Evolutionary conservation across 2,888 invertebrate genomes (phyloP).

Genomic region (Conus canariensis): DNA sequence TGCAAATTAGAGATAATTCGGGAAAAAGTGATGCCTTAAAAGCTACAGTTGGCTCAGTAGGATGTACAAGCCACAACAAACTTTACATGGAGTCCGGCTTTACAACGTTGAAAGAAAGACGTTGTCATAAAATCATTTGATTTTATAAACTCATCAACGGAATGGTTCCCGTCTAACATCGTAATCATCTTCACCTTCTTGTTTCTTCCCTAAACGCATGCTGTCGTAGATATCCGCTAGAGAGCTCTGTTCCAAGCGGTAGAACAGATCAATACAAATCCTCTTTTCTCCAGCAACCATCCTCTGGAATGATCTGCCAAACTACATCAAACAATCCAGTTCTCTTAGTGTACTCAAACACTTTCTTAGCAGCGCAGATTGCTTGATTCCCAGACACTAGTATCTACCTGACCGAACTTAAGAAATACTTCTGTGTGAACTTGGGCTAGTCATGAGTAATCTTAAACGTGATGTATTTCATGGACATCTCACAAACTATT

Average conservation of each 20-base stretch:
- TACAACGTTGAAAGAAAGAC: not conserved
- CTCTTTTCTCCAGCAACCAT: not conserved
- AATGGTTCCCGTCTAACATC: not conserved
- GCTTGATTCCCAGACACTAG: too few relatives aligned
- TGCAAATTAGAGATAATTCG: not conserved
- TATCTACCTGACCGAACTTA: too few relatives aligned
- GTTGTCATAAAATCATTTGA: not conserved
- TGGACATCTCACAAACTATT: too few relatives aligned
- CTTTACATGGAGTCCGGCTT: slow-evolving; percentile 1
- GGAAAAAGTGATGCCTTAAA: slow-evolving; percentile 23
- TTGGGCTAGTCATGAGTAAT: too few relatives aligned
- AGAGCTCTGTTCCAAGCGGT: not conserved
- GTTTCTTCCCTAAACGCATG: not conserved
- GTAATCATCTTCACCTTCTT: not conserved
- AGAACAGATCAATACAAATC: not conserved
- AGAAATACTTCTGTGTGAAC: too few relatives aligned
- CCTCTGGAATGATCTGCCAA: too few relatives aligned
- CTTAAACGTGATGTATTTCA: too few relatives aligned
- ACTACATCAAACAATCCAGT: too few relatives aligned
- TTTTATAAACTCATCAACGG: not conserved
- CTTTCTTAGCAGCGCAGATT: too few relatives aligned
- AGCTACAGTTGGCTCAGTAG: not conserved
- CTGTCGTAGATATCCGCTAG: not conserved
- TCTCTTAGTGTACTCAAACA: too few relatives aligned
- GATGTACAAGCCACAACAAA: not conserved